These are phyloP conservation scores for Cirrhinus mrigala DNA, from an alignment of 2,797 vertebrate species.

Conservation along the genomic window DNA sequence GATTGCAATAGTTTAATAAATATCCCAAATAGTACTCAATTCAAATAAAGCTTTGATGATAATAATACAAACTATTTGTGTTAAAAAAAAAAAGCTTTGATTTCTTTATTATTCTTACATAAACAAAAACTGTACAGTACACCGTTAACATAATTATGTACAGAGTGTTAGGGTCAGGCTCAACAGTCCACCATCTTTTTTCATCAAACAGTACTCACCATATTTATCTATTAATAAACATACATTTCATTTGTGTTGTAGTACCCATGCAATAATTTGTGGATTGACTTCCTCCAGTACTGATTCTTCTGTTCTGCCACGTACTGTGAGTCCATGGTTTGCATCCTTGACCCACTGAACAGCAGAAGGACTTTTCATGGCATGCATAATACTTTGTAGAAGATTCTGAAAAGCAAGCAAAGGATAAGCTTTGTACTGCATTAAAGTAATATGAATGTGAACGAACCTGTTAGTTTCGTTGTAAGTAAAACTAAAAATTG, in stretches of 20 bases:
- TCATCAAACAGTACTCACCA: neutral
- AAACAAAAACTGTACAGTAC: neutral
- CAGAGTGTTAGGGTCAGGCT: neutral
- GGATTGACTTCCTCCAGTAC: constrained; percentile 87
- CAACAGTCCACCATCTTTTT: neutral
- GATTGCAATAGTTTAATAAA: neutral
- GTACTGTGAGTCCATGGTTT: constrained; percentile 87
- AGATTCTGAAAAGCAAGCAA: constrained; percentile 76
- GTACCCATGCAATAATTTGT: constrained; percentile 84
- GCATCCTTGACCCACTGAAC: constrained; percentile 89
- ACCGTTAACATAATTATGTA: neutral
- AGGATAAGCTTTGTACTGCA: neutral
- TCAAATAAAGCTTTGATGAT: neutral
- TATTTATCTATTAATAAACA: neutral
- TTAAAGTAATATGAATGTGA: neutral
- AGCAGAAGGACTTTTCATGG: constrained; percentile 82
- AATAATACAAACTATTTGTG: neutral
- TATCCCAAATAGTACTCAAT: neutral
- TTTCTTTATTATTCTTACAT: neutral
- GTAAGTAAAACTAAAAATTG: too few species aligned
- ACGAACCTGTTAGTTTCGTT: neutral
- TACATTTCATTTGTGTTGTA: constrained; percentile 67
- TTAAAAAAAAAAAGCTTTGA: neutral
- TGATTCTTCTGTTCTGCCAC: constrained; percentile 81
- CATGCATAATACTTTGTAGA: constrained; percentile 77